phyloP scores from a whole-genome alignment of 1,140 invertebrate genomes.

The Eciton burchellii region DNA sequence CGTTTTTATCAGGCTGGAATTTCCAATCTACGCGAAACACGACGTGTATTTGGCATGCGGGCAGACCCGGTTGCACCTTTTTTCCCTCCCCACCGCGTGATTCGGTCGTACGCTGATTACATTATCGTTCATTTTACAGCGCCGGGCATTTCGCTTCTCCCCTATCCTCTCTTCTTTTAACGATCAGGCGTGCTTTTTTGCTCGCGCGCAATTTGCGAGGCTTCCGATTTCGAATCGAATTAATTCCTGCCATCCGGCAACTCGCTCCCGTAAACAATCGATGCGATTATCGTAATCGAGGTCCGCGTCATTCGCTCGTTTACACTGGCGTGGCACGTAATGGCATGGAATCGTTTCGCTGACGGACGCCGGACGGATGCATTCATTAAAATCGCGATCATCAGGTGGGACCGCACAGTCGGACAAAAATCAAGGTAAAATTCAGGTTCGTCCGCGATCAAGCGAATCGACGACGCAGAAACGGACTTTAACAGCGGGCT shows the following conservation, averaged over 20 bases:
- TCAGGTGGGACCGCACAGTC: conserved; percentile 64
- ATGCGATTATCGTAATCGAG: conserved; percentile 70
- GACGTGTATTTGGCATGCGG: conserved; percentile 8
- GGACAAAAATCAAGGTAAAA: conserved; percentile 68
- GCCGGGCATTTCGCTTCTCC: conserved; percentile 18
- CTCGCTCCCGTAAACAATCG: conserved; percentile 62
- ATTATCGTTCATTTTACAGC: conserved; percentile 66
- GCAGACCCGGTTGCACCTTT: conserved; percentile 18
- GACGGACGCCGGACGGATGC: conserved; percentile 50
- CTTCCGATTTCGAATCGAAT: conserved; percentile 67
- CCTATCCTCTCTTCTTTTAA: too few relatives aligned
- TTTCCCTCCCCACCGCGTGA: conserved; percentile 15
- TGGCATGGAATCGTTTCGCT: conserved; percentile 44
- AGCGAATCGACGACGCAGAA: conserved; percentile 30
- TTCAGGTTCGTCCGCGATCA: conserved; percentile 46
- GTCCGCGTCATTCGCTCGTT: conserved; percentile 3
- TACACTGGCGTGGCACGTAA: background rate
- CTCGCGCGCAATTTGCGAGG: conserved; percentile 36
- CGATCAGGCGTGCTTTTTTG: conserved; percentile 15
- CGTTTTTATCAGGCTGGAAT: conserved; percentile 34
- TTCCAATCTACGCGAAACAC: conserved; percentile 45
- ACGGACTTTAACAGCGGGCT: conserved; percentile 49
- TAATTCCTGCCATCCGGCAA: conserved; percentile 58
- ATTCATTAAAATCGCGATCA: conserved; percentile 74
- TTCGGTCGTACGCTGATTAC: conserved; percentile 49